These are phyloP conservation scores for Megaleporinus macrocephalus DNA, from an alignment of 2,113 vertebrate genomes.

Conservation along the genomic window DNA sequence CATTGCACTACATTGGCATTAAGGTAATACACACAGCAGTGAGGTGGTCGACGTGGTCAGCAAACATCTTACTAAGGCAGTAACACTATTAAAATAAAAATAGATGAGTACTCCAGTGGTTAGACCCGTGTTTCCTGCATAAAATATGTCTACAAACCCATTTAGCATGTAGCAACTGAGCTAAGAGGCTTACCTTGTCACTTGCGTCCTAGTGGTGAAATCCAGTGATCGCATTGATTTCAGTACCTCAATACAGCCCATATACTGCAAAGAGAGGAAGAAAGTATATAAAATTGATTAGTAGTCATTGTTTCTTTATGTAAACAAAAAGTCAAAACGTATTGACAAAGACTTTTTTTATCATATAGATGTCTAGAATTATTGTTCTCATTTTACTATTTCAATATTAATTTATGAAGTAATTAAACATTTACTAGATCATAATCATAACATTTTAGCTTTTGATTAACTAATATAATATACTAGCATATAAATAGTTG, in stretches of 20 bases:
- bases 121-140: not conserved
- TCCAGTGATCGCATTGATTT: constrained; percentile 96
- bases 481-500: too few species aligned
- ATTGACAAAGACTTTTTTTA: not conserved
- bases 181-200: constrained; percentile 84
- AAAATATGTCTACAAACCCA: not conserved
- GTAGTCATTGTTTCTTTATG: not conserved
- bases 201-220: constrained; percentile 94
- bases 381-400: too few species aligned
- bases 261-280: constrained; percentile 80
- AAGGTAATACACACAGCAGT: too few species aligned
- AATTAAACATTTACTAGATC: too few species aligned
- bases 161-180: not conserved
- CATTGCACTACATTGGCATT: too few species aligned
- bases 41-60: too few species aligned
- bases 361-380: too few species aligned
- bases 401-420: too few species aligned
- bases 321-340: not conserved
- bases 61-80: too few species aligned
- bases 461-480: too few species aligned
- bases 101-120: not conserved
- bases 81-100: too few species aligned
- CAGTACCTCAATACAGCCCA: constrained; percentile 96
- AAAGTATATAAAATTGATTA: not conserved
- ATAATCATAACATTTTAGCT: too few species aligned